These are phyloP conservation scores for Kobus ellipsiprymnus DNA, from an alignment of 2,113 vertebrate genomes.

Conservation along the genomic window DNA sequence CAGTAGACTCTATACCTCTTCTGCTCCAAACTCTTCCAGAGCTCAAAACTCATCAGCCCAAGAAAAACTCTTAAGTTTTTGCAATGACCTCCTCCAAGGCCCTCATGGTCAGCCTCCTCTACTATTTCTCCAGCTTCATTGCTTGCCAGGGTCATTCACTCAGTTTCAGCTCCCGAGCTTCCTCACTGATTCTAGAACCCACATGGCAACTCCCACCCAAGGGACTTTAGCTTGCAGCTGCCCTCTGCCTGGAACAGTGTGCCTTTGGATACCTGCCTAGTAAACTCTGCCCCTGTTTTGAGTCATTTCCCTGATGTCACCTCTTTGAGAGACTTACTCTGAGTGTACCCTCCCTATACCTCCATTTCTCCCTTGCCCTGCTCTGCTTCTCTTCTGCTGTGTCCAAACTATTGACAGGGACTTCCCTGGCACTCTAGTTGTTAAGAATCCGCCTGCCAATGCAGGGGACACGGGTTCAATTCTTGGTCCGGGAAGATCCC, in stretches of 20 bases:
- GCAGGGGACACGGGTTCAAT: neutral
- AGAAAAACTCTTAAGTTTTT: neutral
- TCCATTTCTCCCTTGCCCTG: neutral
- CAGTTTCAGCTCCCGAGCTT: neutral
- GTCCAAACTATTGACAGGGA: neutral
- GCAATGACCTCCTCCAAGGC: neutral
- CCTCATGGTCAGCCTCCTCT: neutral
- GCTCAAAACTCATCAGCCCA: neutral
- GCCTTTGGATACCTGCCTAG: neutral
- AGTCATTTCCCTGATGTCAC: neutral
- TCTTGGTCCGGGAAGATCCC: neutral
- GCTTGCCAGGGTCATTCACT: neutral
- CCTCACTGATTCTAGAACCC: neutral
- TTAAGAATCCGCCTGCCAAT: neutral
- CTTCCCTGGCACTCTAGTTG: neutral
- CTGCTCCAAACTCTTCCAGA: neutral
- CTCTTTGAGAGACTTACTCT: neutral
- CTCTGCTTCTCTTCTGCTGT: neutral
- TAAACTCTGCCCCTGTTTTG: neutral
- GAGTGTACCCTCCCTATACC: neutral
- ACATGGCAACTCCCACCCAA: neutral
- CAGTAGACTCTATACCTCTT: neutral
- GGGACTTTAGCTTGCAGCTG: neutral
- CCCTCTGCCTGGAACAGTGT: neutral
- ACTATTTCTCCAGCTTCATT: neutral